These are phyloP conservation scores for Conopomorpha cramerella DNA, from an alignment of 1,140 invertebrate genomes.

Conservation along the genomic window DNA sequence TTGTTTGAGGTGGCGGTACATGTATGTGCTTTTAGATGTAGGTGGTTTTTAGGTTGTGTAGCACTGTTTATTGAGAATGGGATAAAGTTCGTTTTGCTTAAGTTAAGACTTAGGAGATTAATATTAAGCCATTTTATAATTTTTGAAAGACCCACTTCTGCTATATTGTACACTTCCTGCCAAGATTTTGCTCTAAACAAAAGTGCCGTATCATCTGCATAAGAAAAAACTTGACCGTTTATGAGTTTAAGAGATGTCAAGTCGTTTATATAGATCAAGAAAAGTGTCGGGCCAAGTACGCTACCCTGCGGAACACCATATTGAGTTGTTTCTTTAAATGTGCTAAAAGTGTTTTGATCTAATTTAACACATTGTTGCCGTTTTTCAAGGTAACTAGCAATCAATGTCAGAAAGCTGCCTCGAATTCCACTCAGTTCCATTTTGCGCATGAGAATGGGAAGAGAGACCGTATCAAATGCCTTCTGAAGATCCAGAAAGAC, in stretches of 20 bases:
- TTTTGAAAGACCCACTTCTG: constrained; percentile 2
- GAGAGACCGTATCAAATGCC: neutral
- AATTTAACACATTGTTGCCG: constrained; percentile 3
- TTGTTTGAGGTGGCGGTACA: too few relatives aligned
- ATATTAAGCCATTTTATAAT: constrained; percentile 7
- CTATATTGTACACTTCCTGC: neutral
- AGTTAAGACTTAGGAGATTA: constrained; percentile 8
- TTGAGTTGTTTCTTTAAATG: neutral
- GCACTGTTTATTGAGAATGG: constrained; percentile 1
- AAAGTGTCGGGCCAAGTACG: constrained; percentile 4
- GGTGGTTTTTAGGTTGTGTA: neutral
- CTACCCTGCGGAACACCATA: constrained; percentile 6
- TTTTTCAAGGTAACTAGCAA: constrained; percentile 2
- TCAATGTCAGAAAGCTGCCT: neutral
- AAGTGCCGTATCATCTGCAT: constrained; percentile 2
- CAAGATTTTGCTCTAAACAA: constrained; percentile 2
- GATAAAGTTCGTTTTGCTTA: constrained; percentile 7
- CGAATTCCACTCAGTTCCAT: neutral
- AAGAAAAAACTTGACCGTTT: neutral
- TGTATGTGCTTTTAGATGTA: too few relatives aligned
- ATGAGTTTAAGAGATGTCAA: neutral
- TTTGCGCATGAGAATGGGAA: neutral
- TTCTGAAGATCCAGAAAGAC: neutral
- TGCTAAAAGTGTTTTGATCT: neutral
- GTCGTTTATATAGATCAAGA: constrained; percentile 3